These are phyloP conservation scores for Diplosoma virens DNA, from an alignment of 23 tunicate genomes.

Conservation along the genomic window DNA sequence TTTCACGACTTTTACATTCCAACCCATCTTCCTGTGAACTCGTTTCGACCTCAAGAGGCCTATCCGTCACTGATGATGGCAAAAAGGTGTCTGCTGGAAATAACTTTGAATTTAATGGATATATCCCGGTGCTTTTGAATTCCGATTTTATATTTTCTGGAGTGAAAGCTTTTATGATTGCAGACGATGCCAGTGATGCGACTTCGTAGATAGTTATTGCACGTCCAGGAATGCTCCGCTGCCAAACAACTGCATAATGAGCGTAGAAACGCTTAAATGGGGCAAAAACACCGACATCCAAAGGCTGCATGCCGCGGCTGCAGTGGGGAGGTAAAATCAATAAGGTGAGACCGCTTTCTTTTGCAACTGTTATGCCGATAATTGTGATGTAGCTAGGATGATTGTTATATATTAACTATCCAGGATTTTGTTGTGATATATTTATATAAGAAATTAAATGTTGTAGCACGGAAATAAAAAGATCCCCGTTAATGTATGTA, in stretches of 20 bases:
- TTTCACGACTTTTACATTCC: not conserved
- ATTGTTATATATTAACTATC: slow-evolving; percentile 21
- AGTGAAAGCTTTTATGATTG: slow-evolving; percentile 26
- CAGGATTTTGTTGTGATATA: slow-evolving; percentile 30
- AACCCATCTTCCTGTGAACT: not conserved
- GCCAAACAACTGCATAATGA: slow-evolving; percentile 10
- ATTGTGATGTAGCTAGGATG: slow-evolving; percentile 23
- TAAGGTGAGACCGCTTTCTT: slow-evolving; percentile 25
- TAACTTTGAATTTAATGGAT: slow-evolving; percentile 24
- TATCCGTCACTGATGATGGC: slow-evolving; percentile 35
- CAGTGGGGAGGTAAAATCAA: slow-evolving; percentile 54
- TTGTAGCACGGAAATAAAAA: slow-evolving; percentile 14
- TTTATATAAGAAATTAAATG: slow-evolving; percentile 35
- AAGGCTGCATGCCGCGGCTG: slow-evolving; percentile 48
- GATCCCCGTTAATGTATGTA: slow-evolving; percentile 1
- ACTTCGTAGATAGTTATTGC: slow-evolving; percentile 31
- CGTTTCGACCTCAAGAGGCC: slow-evolving; percentile 6
- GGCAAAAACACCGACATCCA: slow-evolving; percentile 50
- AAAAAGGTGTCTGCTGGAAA: slow-evolving; percentile 23
- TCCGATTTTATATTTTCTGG: slow-evolving; percentile 28
- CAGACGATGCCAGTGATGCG: slow-evolving; percentile 19
- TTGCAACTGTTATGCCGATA: slow-evolving; percentile 13
- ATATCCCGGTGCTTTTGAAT: slow-evolving; percentile 24
- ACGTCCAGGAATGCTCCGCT: slow-evolving; percentile 12
- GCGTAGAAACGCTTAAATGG: slow-evolving; percentile 39